Percentiles rank a stretch among this genome's conserved stretches.
Conservation (phyloP, 2,888 invertebrate species). For the Melolontha melolontha region DNA sequence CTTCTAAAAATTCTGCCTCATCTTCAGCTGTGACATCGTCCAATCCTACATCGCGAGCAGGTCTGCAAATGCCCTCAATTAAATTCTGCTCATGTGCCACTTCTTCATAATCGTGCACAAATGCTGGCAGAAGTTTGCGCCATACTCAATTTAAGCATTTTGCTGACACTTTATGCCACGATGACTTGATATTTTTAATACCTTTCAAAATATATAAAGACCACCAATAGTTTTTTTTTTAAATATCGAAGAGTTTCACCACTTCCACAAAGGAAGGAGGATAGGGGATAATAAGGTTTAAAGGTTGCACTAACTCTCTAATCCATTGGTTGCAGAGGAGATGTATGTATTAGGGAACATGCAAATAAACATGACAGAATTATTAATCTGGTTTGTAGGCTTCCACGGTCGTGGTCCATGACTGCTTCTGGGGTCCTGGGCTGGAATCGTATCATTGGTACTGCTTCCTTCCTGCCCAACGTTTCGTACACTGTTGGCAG, state of each 20-base stretch:
- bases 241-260: slow-evolving; percentile 4
- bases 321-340: slow-evolving; percentile 1
- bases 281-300: slow-evolving; percentile 18
- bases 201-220: slow-evolving; percentile 40
- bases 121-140: slow-evolving; percentile 35
- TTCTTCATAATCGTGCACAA: slow-evolving; percentile 18
- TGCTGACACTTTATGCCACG: slow-evolving; percentile 40
- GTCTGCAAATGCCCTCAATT: slow-evolving; percentile 22
- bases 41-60: slow-evolving; percentile 32
- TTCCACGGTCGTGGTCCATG: no score
- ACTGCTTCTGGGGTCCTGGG: no score
- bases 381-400: no score
- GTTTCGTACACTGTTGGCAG: no score
- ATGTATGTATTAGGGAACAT: background rate
- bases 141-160: slow-evolving; percentile 45
- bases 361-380: no score
- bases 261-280: slow-evolving; percentile 16
- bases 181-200: slow-evolving; percentile 43
- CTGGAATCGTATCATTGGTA: no score
- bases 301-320: slow-evolving; percentile 21
- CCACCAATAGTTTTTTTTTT: slow-evolving; percentile 39
- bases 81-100: slow-evolving; percentile 1
- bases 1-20: slow-evolving; percentile 44
- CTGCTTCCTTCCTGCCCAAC: no score
- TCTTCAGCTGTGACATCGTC: slow-evolving; percentile 44